Percentiles rank a stretch among this genome's conserved stretches.
Conservation (phyloP, 1,140 invertebrate genomes). For the Aporrectodea caliginosa region DNA sequence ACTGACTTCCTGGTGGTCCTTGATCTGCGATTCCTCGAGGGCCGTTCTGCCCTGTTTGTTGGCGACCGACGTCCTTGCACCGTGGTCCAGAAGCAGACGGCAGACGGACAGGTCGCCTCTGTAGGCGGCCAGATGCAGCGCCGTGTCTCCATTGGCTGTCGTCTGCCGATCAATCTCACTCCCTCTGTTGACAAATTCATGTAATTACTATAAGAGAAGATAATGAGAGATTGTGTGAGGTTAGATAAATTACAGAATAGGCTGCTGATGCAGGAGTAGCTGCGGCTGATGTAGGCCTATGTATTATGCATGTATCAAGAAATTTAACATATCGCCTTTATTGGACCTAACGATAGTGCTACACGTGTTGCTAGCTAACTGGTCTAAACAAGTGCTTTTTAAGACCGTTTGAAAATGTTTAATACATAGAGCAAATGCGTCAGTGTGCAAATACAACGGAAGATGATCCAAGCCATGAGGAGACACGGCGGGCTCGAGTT, state of each 20-base stretch:
- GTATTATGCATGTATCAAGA: no score
- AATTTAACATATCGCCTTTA: no score
- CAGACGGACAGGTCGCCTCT: constrained; percentile 16
- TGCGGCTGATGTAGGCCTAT: not conserved
- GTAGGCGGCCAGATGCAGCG: constrained; percentile 29
- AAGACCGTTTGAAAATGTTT: no score
- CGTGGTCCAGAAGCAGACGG: constrained; percentile 18
- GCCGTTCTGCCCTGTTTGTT: constrained; percentile 26
- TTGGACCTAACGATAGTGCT: no score
- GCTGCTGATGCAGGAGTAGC: not conserved
- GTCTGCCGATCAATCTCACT: constrained; percentile 12
- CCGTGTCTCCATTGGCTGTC: constrained; percentile 24
- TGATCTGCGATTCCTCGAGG: constrained; percentile 14
- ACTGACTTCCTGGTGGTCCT: constrained; percentile 9
- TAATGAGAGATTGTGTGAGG: not conserved
- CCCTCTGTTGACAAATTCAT: not conserved
- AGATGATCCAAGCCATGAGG: no score
- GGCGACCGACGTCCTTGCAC: constrained; percentile 1
- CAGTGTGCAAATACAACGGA: no score
- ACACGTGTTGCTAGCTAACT: no score
- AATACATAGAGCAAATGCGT: no score
- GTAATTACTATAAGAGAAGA: not conserved
- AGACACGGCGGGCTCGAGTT: no score
- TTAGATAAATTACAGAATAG: not conserved
- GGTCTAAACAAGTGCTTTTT: no score